Conservation (phyloP, 2,888 invertebrate species). For the Diploptera punctata region DNA sequence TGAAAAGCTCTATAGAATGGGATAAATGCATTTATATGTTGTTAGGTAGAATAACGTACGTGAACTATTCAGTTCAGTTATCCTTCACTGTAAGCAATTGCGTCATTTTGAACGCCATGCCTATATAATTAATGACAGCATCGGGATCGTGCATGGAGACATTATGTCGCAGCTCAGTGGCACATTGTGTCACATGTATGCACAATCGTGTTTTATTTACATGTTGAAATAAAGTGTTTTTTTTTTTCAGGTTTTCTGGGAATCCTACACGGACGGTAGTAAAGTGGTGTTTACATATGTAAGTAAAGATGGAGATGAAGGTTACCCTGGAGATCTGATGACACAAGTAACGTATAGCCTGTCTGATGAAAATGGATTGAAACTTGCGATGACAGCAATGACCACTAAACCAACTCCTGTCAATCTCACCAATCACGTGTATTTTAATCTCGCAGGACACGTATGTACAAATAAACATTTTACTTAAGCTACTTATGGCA, state of each 20-base stretch:
- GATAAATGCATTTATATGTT: too few species aligned
- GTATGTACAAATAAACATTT: too few species aligned
- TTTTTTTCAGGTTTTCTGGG: slow-evolving; percentile 71
- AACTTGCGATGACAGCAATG: slow-evolving; percentile 76
- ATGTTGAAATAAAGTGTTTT: too few species aligned
- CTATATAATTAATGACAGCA: not conserved
- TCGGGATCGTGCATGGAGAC: not conserved
- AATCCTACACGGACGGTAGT: slow-evolving; percentile 63
- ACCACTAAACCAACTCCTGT: slow-evolving; percentile 81
- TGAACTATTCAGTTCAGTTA: too few species aligned
- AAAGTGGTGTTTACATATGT: slow-evolving; percentile 69
- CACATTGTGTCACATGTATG: too few species aligned
- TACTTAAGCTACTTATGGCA: too few species aligned
- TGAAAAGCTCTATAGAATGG: too few species aligned
- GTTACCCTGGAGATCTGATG: slow-evolving; percentile 85
- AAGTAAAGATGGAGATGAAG: slow-evolving; percentile 83
- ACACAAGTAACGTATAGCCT: slow-evolving; percentile 74
- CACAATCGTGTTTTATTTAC: too few species aligned
- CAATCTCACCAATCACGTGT: slow-evolving; percentile 87
- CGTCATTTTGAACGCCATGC: too few species aligned
- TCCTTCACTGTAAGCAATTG: too few species aligned
- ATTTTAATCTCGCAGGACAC: slow-evolving; percentile 94
- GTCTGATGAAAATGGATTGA: slow-evolving; percentile 74
- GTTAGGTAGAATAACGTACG: too few species aligned
- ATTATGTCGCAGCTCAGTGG: not conserved